phyloP scores from a whole-genome alignment of 2,888 invertebrate genomes.

The Meganola albula region DNA sequence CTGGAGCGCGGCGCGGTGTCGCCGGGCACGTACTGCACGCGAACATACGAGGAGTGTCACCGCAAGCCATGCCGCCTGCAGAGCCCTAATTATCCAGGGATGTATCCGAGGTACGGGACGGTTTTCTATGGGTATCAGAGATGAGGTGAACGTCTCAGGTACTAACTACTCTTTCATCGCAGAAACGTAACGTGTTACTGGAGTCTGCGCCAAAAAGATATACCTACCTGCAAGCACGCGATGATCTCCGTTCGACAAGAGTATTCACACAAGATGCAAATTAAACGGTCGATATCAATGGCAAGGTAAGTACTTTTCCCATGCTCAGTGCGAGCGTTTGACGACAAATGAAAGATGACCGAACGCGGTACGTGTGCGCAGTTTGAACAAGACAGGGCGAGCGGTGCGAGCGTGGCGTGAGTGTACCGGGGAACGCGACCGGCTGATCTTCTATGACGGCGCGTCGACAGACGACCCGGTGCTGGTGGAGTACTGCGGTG shows the following conservation, averaged over 20 bases:
- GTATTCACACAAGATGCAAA: slow-evolving; percentile 84
- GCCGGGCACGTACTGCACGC: slow-evolving; percentile 89
- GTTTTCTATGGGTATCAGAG: no score
- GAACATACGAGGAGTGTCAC: slow-evolving; percentile 91
- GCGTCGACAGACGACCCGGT: slow-evolving; percentile 89
- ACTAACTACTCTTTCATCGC: no score
- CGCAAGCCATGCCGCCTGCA: slow-evolving; percentile 90
- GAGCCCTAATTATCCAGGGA: slow-evolving; percentile 94
- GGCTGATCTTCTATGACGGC: slow-evolving; percentile 92
- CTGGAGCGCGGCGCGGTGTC: slow-evolving; percentile 91
- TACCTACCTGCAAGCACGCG: slow-evolving; percentile 93
- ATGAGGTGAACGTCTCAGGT: no score
- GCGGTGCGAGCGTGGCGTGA: slow-evolving; percentile 89
- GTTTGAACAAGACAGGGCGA: slow-evolving; percentile 83
- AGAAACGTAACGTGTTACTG: slow-evolving; percentile 95
- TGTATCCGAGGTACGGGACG: slow-evolving; percentile 80
- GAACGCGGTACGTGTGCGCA: slow-evolving; percentile 35
- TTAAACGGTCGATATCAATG: slow-evolving; percentile 81
- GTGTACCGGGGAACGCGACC: slow-evolving; percentile 89
- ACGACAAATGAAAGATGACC: background rate
- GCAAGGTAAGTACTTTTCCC: slow-evolving; percentile 65
- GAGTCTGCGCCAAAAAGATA: slow-evolving; percentile 89
- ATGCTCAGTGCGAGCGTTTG: slow-evolving; percentile 7
- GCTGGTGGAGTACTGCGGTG: slow-evolving; percentile 91
- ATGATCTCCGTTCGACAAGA: slow-evolving; percentile 92